phyloP scores from a whole-genome alignment of 2,113 vertebrate genomes.

The Rissa tridactyla region DNA sequence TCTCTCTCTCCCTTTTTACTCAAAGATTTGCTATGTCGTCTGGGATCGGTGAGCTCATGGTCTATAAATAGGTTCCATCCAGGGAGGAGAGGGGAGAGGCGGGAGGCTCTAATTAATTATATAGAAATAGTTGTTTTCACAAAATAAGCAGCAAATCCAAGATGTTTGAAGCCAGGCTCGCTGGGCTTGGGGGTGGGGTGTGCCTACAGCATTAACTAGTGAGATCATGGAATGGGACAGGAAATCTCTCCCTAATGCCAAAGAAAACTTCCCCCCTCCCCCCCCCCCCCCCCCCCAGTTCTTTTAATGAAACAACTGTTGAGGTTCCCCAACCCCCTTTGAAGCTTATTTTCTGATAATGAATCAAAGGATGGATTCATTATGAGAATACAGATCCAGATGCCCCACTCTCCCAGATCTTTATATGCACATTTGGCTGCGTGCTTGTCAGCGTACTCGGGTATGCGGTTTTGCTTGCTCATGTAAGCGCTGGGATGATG shows the following conservation, averaged over 20 bases:
- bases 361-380: background rate
- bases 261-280: constrained; percentile 9
- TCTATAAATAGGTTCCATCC: constrained; percentile 36
- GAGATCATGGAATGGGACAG: constrained; percentile 66
- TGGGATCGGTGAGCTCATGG: background rate
- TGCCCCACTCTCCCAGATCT: background rate
- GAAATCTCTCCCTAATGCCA: constrained; percentile 56
- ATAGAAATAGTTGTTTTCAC: constrained; percentile 20
- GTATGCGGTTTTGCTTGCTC: background rate
- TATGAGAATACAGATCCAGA: background rate
- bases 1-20: background rate
- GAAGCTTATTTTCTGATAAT: background rate
- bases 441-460: accelerated
- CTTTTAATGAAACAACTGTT: constrained; percentile 1
- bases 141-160: constrained; percentile 30
- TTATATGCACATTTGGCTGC: background rate
- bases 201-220: constrained; percentile 21
- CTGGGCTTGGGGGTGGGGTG: background rate
- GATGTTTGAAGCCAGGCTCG: background rate
- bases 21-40: background rate
- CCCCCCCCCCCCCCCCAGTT: background rate
- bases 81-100: background rate
- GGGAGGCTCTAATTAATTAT: constrained; percentile 14
- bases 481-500: accelerated
- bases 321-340: background rate